Conservation (phyloP, 1,140 invertebrate species). For the Anagrus nilaparvatae region DNA sequence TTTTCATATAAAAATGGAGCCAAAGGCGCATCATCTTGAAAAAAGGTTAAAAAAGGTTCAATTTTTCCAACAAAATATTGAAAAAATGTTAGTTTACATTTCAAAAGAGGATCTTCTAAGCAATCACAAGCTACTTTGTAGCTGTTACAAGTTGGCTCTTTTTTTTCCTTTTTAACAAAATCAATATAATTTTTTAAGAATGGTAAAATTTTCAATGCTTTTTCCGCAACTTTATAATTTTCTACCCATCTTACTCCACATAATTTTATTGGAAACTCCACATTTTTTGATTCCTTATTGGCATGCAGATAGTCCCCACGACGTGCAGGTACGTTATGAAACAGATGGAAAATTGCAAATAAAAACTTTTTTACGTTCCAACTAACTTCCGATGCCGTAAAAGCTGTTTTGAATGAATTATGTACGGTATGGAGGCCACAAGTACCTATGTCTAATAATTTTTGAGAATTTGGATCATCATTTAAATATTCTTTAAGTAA, state of each 20-base stretch:
- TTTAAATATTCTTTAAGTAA: too few relatives aligned
- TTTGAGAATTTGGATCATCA: too few relatives aligned
- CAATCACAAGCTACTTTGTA: slow-evolving; percentile 8
- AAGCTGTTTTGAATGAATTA: slow-evolving; percentile 20
- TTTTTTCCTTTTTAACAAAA: slow-evolving; percentile 8
- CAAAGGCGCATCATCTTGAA: slow-evolving; percentile 15
- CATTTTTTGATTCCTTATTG: slow-evolving; percentile 12
- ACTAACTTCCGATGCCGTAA: slow-evolving; percentile 16
- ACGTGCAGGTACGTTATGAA: slow-evolving; percentile 15
- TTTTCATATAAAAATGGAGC: slow-evolving; percentile 15
- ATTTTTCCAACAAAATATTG: slow-evolving; percentile 11
- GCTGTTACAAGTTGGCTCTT: slow-evolving; percentile 6
- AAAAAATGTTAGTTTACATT: slow-evolving; percentile 19
- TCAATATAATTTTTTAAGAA: slow-evolving; percentile 10
- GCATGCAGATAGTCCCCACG: slow-evolving; percentile 13
- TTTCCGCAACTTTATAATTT: slow-evolving; percentile 17
- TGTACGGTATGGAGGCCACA: slow-evolving; percentile 21
- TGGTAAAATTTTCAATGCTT: slow-evolving; percentile 16
- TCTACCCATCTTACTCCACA: slow-evolving; percentile 21
- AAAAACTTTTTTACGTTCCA: slow-evolving; percentile 19
- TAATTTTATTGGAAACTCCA: slow-evolving; percentile 20
- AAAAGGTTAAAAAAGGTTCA: slow-evolving; percentile 18
- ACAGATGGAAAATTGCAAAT: too few relatives aligned
- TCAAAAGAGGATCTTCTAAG: slow-evolving; percentile 14
- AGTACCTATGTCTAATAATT: too few relatives aligned